Conservation (phyloP, 2,113 vertebrate genomes). For the Aleadryas rufinucha region DNA sequence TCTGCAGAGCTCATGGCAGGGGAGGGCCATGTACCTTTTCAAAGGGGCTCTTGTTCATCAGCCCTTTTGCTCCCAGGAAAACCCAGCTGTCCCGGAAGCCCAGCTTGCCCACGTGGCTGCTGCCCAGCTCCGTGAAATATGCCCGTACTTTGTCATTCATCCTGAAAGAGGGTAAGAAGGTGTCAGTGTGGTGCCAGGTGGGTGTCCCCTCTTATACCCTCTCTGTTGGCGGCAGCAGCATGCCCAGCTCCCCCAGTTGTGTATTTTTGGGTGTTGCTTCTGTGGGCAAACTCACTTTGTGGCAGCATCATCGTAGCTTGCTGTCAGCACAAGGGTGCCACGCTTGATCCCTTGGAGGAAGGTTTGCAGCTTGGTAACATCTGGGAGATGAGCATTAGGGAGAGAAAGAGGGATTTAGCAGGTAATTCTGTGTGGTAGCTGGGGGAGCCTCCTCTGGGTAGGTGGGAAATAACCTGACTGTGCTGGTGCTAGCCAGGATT, state of each 20-base stretch:
- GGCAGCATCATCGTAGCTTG: conserved; percentile 81
- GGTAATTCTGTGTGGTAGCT: background rate
- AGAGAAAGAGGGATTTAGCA: background rate
- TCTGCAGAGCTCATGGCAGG: background rate
- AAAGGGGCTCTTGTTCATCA: conserved; percentile 74
- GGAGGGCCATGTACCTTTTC: conserved; percentile 76
- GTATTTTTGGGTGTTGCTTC: background rate
- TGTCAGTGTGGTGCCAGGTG: background rate
- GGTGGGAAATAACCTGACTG: background rate
- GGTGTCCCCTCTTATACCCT: background rate
- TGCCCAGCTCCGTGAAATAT: conserved; percentile 76
- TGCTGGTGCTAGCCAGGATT: background rate
- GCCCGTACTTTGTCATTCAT: conserved; percentile 75
- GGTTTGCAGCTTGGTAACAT: conserved; percentile 26
- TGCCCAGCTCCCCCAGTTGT: background rate
- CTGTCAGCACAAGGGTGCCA: conserved; percentile 74
- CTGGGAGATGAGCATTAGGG: conserved; percentile 41
- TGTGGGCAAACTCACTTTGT: conserved; percentile 75
- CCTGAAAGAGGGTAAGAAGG: conserved; percentile 56
- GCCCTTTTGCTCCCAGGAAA: conserved; percentile 79
- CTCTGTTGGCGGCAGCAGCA: background rate
- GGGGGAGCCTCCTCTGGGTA: background rate
- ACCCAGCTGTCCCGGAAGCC: conserved; percentile 84
- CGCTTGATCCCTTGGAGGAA: conserved; percentile 73
- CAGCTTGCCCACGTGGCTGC: conserved; percentile 69